phyloP scores from a whole-genome alignment of 2,888 invertebrate genomes.

The Cosmorhoe ocellata region DNA sequence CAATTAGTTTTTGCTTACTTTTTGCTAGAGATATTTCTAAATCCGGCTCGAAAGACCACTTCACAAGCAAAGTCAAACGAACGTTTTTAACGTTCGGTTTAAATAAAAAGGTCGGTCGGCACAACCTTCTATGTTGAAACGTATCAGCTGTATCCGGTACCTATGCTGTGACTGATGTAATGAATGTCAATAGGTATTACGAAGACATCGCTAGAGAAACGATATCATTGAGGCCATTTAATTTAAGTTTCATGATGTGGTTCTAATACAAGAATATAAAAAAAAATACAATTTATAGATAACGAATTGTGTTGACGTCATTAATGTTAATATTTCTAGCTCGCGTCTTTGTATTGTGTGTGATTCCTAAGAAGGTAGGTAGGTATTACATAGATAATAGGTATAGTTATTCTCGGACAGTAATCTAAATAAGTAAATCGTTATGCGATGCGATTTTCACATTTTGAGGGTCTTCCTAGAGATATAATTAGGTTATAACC shows the following conservation, averaged over 20 bases:
- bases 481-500: no score
- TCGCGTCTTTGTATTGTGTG: slow-evolving; percentile 1
- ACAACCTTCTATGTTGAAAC: slow-evolving; percentile 60
- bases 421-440: no score
- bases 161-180: slow-evolving; percentile 59
- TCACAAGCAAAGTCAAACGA: slow-evolving; percentile 16
- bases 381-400: no score
- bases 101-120: slow-evolving; percentile 46
- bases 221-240: slow-evolving; percentile 21
- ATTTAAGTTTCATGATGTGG: slow-evolving; percentile 38
- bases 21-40: slow-evolving; percentile 8
- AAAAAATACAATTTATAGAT: slow-evolving; percentile 23
- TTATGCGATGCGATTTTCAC: no score
- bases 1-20: no score
- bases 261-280: slow-evolving; percentile 15
- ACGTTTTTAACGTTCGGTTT: slow-evolving; percentile 27
- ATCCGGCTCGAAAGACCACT: slow-evolving; percentile 16
- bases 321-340: slow-evolving; percentile 20
- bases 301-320: slow-evolving; percentile 27
- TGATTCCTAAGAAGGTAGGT: not conserved
- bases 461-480: no score
- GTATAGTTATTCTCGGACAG: no score
- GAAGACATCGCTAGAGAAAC: slow-evolving; percentile 36
- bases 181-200: slow-evolving; percentile 49
- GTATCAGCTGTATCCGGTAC: slow-evolving; percentile 65